These are phyloP conservation scores for Himantopus leucocephalus DNA, from an alignment of 2,113 vertebrate species.

Conservation along the genomic window DNA sequence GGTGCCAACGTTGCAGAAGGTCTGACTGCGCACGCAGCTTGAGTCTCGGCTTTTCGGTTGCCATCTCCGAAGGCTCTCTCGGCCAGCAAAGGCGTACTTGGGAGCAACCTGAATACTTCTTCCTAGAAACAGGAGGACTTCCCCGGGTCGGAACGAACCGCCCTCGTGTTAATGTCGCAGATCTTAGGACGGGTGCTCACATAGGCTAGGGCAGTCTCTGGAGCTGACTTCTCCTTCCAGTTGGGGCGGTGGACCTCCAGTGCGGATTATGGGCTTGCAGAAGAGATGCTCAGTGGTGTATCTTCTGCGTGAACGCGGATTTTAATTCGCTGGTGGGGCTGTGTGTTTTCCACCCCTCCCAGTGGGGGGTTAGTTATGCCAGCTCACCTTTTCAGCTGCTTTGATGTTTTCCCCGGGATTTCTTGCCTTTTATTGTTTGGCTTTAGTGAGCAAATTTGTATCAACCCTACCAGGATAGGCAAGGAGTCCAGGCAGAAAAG, in stretches of 20 bases:
- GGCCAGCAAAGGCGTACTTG: not conserved
- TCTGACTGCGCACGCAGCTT: accelerated
- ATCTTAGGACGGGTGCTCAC: accelerated
- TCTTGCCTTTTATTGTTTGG: not conserved
- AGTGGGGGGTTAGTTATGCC: not conserved
- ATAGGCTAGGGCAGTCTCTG: not conserved
- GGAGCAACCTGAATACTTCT: not conserved
- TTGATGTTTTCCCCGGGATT: not conserved
- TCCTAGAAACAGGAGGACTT: not conserved
- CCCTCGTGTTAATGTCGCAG: accelerated
- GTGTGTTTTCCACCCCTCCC: accelerated
- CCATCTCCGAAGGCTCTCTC: accelerated
- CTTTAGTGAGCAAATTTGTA: not conserved
- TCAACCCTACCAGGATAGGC: not conserved
- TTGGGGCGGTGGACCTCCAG: too few relatives aligned
- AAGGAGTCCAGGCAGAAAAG: not conserved
- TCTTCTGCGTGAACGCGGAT: not conserved
- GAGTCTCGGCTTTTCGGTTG: not conserved
- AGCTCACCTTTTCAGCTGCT: not conserved
- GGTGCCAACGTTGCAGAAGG: not conserved
- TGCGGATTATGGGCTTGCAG: accelerated
- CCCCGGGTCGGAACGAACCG: not conserved
- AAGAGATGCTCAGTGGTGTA: not conserved
- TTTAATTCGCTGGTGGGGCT: not conserved
- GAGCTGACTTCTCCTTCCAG: not conserved